These are phyloP conservation scores for Saxicola maurus DNA, from an alignment of 2,797 vertebrate species.

Conservation along the genomic window DNA sequence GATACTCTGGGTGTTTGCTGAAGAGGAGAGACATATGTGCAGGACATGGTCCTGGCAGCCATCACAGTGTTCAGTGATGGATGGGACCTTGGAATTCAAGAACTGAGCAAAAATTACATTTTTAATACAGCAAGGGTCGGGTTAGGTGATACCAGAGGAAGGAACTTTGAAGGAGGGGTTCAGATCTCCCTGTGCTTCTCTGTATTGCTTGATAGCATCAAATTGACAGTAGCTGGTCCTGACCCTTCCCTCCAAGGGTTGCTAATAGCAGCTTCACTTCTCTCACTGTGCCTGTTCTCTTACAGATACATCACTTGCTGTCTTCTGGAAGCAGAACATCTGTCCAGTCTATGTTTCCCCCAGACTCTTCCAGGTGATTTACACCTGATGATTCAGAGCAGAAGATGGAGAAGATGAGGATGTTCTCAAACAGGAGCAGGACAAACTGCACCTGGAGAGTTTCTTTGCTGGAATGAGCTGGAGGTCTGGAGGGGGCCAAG, in stretches of 20 bases:
- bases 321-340: not conserved
- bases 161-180: not conserved
- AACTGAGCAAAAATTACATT: not conserved
- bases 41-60: not conserved
- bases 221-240: not conserved
- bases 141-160: not conserved
- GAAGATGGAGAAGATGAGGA: not conserved
- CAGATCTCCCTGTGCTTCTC: not conserved
- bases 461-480: not conserved
- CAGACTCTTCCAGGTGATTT: not conserved
- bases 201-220: not conserved
- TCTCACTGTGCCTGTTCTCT: not conserved
- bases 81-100: not conserved
- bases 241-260: not conserved
- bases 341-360: not conserved
- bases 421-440: not conserved
- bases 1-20: not conserved
- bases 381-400: not conserved
- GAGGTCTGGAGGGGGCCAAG: not conserved
- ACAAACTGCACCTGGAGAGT: not conserved
- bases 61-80: accelerated
- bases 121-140: not conserved
- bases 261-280: not conserved
- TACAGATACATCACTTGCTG: not conserved
- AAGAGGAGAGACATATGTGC: not conserved